phyloP scores from a whole-genome alignment of 1,140 invertebrate species.

The Drosophila ironensis region DNA sequence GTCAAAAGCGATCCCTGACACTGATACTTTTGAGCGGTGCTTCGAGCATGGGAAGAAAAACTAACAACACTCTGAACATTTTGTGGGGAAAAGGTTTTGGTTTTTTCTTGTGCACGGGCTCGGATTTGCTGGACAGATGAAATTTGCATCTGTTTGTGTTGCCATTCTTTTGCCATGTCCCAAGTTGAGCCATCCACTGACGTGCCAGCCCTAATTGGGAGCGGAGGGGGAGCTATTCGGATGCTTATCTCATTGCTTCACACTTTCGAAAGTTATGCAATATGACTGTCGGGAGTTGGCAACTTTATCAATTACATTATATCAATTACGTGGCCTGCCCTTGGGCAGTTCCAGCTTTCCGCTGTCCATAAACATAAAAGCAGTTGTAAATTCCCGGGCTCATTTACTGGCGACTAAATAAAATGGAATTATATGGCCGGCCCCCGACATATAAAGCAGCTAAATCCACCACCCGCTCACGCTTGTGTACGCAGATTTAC shows the following conservation, averaged over 20 bases:
- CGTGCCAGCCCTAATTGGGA: conserved; percentile 23
- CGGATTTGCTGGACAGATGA: conserved; percentile 28
- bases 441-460: conserved; percentile 40
- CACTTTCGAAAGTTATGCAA: conserved; percentile 38
- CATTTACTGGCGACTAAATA: conserved; percentile 70
- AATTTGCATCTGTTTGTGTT: conserved; percentile 19
- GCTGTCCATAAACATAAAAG: conserved; percentile 59
- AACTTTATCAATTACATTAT: conserved; percentile 69
- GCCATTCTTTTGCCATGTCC: not conserved
- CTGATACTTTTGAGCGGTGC: conserved; percentile 24
- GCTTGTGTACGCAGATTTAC: conserved; percentile 3
- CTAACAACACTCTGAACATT: not conserved
- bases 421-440: conserved; percentile 68
- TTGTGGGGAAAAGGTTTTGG: not conserved
- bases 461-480: conserved; percentile 33
- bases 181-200: not conserved
- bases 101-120: conserved; percentile 15
- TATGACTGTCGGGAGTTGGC: conserved; percentile 24
- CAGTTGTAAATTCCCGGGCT: conserved; percentile 69
- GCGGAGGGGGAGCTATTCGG: conserved; percentile 7
- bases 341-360: conserved; percentile 40
- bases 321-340: conserved; percentile 61
- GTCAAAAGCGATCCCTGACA: conserved; percentile 8
- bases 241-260: conserved; percentile 38
- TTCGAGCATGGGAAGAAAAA: not conserved